Base-by-base conservation (phyloP, 2,888 invertebrate species). In the Trichopoda pennipes region DNA sequence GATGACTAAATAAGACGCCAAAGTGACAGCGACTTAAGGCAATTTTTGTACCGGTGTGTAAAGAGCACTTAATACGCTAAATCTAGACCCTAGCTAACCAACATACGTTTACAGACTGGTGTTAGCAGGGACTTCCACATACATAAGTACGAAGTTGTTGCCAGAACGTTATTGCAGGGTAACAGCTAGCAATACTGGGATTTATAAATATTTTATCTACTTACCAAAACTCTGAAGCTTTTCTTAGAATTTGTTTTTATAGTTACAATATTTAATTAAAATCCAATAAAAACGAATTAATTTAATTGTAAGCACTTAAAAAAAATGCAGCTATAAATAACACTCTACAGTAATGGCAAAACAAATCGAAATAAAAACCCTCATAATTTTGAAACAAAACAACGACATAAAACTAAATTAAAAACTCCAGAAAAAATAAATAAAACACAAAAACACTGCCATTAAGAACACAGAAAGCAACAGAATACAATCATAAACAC, bases 371-470 rank as follows among this genome's bases (percentile, higher is more conserved):
- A 69, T 17, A 69, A 66, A 75, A 82, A 35, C 70, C 81, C 78
- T 78, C 78, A 70, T 75, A 82, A 75, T 78, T 78, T 75, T 64
- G 10, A 61, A 61, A 61, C 23, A 16, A 74, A 64, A 69, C 58
- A 58, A 63, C 64, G 51, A 58, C 68, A 78, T 79, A 56, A 74
- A 82, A 75, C 79, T 70, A 75, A 75, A 79, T 79, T 79, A 75
- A 77, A 56, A 73, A 63, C 55, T n/a, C 38, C 38, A 21, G 0
- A 23, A 60, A 23, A 68, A 53, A 49, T n/a, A 38, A 63, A 61
- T 19, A 66, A 72, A 28, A 16, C n/a, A 38, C 17, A 35, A 51
- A 53, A 58, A 19, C 21, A 38, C 47, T 38, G 2, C 23, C 3
- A 35, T 10, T 3, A 42, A 14, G 21, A 61, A 53, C 19, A 17